Base-by-base conservation (phyloP, 2,797 vertebrate species). In the Chiloscyllium punctatum region DNA sequence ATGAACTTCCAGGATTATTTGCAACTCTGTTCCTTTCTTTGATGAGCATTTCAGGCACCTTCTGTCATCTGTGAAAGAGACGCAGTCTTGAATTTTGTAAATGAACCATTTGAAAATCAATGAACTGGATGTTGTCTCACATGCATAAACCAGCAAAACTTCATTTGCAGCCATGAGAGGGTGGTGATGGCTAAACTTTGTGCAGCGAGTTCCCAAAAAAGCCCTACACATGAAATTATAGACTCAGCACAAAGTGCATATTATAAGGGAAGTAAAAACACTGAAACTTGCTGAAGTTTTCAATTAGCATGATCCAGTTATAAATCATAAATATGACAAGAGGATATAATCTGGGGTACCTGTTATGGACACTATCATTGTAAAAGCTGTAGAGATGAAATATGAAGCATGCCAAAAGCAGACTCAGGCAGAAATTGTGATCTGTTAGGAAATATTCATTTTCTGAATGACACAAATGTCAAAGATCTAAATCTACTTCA, bases 1-100 rank as follows among this genome's bases (percentile, higher is more conserved):
- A 92, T 92, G 90, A 92, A 92, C 90, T 92, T 92, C 18, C 21
- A 23, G 90, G 90, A 92, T 92, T 92, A 92, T 92, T 92, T 92
- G 90, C 90, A 92, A 92, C 90, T 92, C 66, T 9, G n/a, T n/a
- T 68, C 42, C 90, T 92, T 69, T 69, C 62, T 69, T 69, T 92
- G 90, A 69, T 69, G 90, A 92, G 90, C 66, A 69, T 69, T 42
- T 68, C 62, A 42, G 69, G 66, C n/a, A 69, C 66, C 66, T 92
- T 92, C 66, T 69, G 90, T 92, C 90, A 92, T 69, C 66, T 92
- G 90, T 37, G 25, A 92, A 69, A 69, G 90, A 69, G 30, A 92
- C 42, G 42, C 37, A 92, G 62, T 92, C 90, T 92, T 92, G n/a
- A 69, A 69, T 69, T 92, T 92, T 92, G 69, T 92, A 92, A 92